Evolutionary conservation across 2,797 vertebrate genomes (phyloP).

Genomic region (Chiloscyllium punctatum): DNA sequence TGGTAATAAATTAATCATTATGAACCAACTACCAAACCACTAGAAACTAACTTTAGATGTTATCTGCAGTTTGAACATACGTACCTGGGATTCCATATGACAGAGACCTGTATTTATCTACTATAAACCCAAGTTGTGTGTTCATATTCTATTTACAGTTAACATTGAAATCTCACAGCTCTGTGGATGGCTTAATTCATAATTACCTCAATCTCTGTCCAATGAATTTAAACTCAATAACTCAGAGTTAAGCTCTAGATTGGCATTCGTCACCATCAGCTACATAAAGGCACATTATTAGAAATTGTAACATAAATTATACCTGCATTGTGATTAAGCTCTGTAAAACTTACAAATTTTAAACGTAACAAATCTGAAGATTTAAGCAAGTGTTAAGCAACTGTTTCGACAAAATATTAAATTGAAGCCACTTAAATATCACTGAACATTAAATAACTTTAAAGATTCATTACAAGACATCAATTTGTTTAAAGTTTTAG

Average conservation of each 20-base stretch:
- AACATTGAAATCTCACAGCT: not conserved
- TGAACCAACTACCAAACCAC: not conserved
- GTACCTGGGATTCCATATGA: not conserved
- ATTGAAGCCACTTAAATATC: not conserved
- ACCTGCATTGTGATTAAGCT: not conserved
- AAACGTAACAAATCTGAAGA: not conserved
- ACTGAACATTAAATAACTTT: not conserved
- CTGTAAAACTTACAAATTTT: not conserved
- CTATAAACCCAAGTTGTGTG: not conserved
- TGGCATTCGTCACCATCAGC: not conserved
- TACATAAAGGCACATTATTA: not conserved
- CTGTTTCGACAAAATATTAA: constrained; percentile 1
- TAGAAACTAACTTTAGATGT: not conserved
- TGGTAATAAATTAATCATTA: not conserved
- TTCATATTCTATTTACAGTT: not conserved
- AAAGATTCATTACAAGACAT: not conserved
- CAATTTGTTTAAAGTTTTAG: not conserved
- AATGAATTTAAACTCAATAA: not conserved
- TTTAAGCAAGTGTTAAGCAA: not conserved
- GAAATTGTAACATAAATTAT: not conserved
- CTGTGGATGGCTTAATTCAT: not conserved
- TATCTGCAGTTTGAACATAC: not conserved
- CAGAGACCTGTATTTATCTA: not conserved
- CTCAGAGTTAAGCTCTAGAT: not conserved
- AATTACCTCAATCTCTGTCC: not conserved